Evolutionary conservation across 2,113 vertebrate species (phyloP).

Genomic region (Thomomys bottae): DNA sequence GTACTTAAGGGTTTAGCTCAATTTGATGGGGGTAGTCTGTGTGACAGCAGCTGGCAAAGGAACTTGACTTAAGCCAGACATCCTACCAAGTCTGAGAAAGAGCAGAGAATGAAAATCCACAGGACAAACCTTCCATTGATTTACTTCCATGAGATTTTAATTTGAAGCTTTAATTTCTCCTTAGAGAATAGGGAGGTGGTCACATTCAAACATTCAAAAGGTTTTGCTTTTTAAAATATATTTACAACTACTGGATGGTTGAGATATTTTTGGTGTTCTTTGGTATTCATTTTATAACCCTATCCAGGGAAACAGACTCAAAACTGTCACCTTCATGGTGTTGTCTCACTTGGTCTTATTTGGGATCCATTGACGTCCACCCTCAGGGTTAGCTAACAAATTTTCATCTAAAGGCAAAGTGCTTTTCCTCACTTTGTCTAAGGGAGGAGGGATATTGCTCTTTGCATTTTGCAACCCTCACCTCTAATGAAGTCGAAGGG

Average conservation of each 20-base stretch:
- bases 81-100: neutral
- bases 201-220: neutral
- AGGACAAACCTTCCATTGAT: neutral
- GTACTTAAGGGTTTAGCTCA: neutral
- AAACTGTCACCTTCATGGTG: neutral
- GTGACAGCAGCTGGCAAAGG: neutral
- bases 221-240: neutral
- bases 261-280: neutral
- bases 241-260: neutral
- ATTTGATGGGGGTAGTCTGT: neutral
- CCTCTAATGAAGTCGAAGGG: too few species aligned
- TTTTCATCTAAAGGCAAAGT: neutral
- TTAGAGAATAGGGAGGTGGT: neutral
- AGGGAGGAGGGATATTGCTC: neutral
- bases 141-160: neutral
- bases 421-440: neutral
- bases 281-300: neutral
- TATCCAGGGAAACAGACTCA: neutral
- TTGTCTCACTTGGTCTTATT: neutral
- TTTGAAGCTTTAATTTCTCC: constrained; percentile 18
- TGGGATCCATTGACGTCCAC: neutral
- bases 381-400: rapidly evolving
- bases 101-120: neutral
- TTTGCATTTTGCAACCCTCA: too few species aligned
- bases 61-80: neutral